Evolutionary conservation across 64 coral and sea anemone genomes (phyloP).

Genomic region (Dendrophyllia cribrosa): DNA sequence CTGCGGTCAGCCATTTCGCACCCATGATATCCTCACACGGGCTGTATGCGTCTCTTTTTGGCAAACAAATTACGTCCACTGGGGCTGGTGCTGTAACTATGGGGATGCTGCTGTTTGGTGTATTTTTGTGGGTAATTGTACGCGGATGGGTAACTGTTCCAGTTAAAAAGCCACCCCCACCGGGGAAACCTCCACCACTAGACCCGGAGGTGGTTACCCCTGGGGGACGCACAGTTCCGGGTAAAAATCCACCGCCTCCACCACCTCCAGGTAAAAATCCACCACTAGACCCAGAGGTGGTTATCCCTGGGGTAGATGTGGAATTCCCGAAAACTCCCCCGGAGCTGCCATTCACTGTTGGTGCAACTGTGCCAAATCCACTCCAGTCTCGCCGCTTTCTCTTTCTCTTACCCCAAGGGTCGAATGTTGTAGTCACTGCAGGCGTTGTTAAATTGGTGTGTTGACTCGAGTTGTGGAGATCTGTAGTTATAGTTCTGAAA

Average conservation of each 20-base stretch:
- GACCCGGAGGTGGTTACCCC: not conserved
- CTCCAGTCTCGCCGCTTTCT: not conserved
- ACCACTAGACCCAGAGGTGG: not conserved
- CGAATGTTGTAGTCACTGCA: not conserved
- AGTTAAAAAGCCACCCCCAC: not conserved
- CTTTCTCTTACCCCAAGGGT: not conserved
- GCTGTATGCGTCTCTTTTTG: slow-evolving; percentile 79
- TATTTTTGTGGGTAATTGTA: slow-evolving; percentile 43
- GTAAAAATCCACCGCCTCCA: slow-evolving; percentile 22
- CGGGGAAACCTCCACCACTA: not conserved
- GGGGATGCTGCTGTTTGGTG: slow-evolving; percentile 34
- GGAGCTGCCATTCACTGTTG: slow-evolving; percentile 38
- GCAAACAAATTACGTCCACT: slow-evolving; percentile 59
- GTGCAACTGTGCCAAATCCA: not conserved
- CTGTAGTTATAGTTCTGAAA: not conserved
- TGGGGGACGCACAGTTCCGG: slow-evolving; percentile 14
- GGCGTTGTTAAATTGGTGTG: not conserved
- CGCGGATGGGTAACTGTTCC: not conserved
- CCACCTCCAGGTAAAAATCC: not conserved
- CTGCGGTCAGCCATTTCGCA: slow-evolving; percentile 71
- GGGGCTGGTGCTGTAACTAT: not conserved
- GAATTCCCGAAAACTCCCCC: not conserved
- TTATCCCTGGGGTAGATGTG: not conserved
- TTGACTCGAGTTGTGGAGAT: not conserved
- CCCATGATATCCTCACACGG: slow-evolving; percentile 99